Evolutionary conservation across 2,113 vertebrate species (phyloP).

Genomic region (Camarhynchus parvulus): DNA sequence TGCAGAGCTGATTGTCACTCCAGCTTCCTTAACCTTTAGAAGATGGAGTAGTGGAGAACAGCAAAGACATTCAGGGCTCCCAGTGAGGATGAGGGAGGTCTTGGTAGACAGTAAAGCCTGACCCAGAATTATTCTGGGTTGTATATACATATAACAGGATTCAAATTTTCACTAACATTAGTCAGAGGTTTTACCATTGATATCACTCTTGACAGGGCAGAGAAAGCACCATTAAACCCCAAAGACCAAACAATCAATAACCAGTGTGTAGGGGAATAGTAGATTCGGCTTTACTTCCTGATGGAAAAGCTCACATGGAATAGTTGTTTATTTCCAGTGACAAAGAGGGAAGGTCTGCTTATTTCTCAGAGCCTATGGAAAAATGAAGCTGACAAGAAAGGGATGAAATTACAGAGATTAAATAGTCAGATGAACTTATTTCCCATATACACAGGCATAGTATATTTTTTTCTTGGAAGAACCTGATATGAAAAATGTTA

Average conservation of each 20-base stretch:
- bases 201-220: not conserved
- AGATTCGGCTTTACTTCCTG: not conserved
- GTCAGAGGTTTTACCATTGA: not conserved
- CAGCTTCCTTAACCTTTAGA: not conserved
- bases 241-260: not conserved
- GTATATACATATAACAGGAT: not conserved
- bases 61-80: not conserved
- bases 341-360: not conserved
- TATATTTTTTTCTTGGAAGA: not conserved
- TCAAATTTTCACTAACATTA: not conserved
- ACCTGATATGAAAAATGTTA: constrained; percentile 5
- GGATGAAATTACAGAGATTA: not conserved
- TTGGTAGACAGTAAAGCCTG: not conserved
- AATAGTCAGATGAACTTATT: not conserved
- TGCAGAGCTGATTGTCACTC: not conserved
- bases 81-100: not conserved
- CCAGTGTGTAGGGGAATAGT: not conserved
- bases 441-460: not conserved
- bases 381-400: not conserved
- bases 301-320: not conserved
- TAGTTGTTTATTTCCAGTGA: not conserved
- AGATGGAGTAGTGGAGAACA: not conserved
- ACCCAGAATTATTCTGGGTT: not conserved
- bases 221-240: not conserved
- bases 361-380: not conserved